Base-by-base conservation (phyloP, 2,888 invertebrate genomes). In the Odontothrips loti region DNA sequence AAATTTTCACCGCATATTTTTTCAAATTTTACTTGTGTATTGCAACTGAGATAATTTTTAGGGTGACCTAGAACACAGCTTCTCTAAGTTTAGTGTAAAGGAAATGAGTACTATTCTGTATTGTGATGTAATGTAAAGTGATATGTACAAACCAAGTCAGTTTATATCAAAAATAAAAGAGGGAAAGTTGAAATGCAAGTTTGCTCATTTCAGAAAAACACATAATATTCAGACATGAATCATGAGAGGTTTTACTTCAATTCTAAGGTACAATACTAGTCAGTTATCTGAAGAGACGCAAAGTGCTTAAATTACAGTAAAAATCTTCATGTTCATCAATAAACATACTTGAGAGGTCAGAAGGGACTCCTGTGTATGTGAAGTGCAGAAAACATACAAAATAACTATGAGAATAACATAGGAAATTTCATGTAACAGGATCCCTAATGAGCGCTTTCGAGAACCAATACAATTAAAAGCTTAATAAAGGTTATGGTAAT, bases 241-340 rank as follows among this genome's bases (percentile, higher is more conserved):
- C n/a, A 75, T 11, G 68, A 75, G 68, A 27, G 23, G 27, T 75
- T 58, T 75, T 75, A 75, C 68, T 75, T 75, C 68, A 75, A 12
- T 75, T 75, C 68, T 75, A 75, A 75, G 27, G 68, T 75, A 75
- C 68, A 75, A 75, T 75, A 75, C 68, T 75, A 75, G 68, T 68
- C 68, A 68, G 68, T 23, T 68, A 58, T 43, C 23, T 68, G 68
- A 68, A 68, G 68, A 75, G 68, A 75, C 68, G 23, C 68, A 75
- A 23, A 75, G 68, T 75, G 68, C 68, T 75, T 27, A 75, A 75
- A 75, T 75, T 75, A 75, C 12, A 75, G 68, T 75, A 75, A 75
- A 75, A 75, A 58, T 58, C 20, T 58, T 75, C 68, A 75, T 23
- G 27, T 75, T 9, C 12, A 11, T 58, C 58, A 75, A 23, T 27